Percentiles rank a stretch among this genome's conserved stretches.
Evolutionary conservation across 2,888 invertebrate species (phyloP).

Genomic region (Macrophya annulata): DNA sequence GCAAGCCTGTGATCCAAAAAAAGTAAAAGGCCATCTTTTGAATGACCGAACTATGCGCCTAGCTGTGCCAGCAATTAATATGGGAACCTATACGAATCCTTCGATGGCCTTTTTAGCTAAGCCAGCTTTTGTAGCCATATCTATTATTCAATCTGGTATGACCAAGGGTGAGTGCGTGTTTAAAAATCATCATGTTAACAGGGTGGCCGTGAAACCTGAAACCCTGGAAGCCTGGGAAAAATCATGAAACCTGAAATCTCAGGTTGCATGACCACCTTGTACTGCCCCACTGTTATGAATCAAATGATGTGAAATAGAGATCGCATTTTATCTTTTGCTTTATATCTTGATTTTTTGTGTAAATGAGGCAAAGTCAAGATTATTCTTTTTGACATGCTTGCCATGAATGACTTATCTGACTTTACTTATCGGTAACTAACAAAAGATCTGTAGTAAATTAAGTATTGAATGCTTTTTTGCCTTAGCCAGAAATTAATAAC

Average conservation of each 20-base stretch:
- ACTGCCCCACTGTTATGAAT: not conserved
- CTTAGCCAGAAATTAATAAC: not conserved
- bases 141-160: slow-evolving; percentile 73
- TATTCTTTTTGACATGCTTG: slow-evolving; percentile 8
- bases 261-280: not conserved
- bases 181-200: slow-evolving; percentile 53
- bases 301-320: not conserved
- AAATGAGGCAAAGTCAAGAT: not conserved
- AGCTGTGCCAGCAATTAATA: slow-evolving; percentile 86
- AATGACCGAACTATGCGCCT: slow-evolving; percentile 85
- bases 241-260: not conserved
- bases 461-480: not conserved
- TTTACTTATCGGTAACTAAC: not conserved
- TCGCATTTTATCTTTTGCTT: slow-evolving; percentile 47
- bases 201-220: slow-evolving; percentile 3
- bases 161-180: slow-evolving; percentile 72
- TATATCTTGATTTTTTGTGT: slow-evolving; percentile 2
- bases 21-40: slow-evolving; percentile 83
- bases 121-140: slow-evolving; percentile 83
- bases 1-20: slow-evolving; percentile 63
- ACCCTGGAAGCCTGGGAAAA: not conserved
- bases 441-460: not conserved
- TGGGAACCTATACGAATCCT: slow-evolving; percentile 90
- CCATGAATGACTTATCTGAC: not conserved
- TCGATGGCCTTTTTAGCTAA: slow-evolving; percentile 86